phyloP scores from a whole-genome alignment of 1,140 invertebrate species.

The Paraescarpia echinospica region DNA sequence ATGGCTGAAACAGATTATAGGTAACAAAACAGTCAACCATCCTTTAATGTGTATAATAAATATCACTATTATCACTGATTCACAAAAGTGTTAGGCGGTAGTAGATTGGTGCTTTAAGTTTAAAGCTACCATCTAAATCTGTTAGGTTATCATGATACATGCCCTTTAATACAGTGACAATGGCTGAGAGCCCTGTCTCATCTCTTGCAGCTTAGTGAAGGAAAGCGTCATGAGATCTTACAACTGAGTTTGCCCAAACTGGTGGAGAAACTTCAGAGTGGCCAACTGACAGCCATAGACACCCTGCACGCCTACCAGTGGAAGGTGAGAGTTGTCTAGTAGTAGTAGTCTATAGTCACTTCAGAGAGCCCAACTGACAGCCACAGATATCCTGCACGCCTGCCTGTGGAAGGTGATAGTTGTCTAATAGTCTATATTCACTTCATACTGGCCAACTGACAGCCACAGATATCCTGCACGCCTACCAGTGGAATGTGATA shows the following conservation, averaged over 20 bases:
- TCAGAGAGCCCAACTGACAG: too few species aligned
- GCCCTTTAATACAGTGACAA: not conserved
- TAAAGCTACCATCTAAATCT: too few species aligned
- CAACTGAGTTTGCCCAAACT: not conserved
- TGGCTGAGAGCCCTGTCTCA: not conserved
- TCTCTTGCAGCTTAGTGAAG: slow-evolving; percentile 9
- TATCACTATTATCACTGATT: too few species aligned
- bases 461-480: not conserved
- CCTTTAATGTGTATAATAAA: too few species aligned
- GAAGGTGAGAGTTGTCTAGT: not conserved
- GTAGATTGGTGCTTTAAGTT: too few species aligned
- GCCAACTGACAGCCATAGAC: not conserved
- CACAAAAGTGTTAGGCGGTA: too few species aligned
- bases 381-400: not conserved
- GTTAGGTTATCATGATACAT: not conserved
- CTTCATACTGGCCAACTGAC: not conserved
- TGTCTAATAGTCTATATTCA: not conserved
- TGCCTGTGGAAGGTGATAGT: not conserved
- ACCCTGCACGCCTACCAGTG: not conserved
- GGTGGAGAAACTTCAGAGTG: not conserved
- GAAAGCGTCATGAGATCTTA: not conserved
- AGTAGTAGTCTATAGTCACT: too few species aligned
- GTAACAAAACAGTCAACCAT: too few species aligned
- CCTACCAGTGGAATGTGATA: not conserved
- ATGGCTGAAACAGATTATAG: too few species aligned